Base-by-base conservation (phyloP, 2,888 invertebrate genomes). In the Neoscelio sp. region DNA sequence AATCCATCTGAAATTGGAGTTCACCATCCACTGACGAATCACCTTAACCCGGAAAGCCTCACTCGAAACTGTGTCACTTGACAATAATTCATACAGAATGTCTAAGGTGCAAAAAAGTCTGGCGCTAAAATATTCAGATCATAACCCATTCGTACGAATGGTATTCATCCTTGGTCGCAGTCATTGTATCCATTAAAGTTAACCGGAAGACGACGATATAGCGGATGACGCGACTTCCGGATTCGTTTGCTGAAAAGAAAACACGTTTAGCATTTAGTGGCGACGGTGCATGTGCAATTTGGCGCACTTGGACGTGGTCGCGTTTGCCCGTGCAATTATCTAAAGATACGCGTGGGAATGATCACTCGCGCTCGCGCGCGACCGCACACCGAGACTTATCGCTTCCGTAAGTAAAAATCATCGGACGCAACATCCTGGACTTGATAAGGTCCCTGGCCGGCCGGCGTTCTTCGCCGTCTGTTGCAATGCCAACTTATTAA, bases 181-280 rank as follows among this genome's bases (percentile, higher is more conserved):
- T 71, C 78, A 60, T 78, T 73, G 78, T 54, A 52, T 60, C 58
- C 60, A 78, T 78, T 78, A 71, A 70, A 60, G 71, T 60, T 62
- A 52, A 38, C 70, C 80, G 80, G 80, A 80, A 77, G 68, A 52
- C 46, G 48, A 28, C 58, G 58, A 77, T 77, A 62, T 58, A 68
- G 60, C 58, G 54, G 60, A 74, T 70, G 77, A 77, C 77, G 74
- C 70, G 77, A 78, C 65, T 80, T 80, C 80, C 80, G 80, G 74
- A 62, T 78, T 58, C 44, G 35, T 54, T 44, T 18, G 56, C 42
- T 48, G 56, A 54, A 67, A 73, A 78, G 78, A 78, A 73, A 67
- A 67, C 50, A 50, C 65, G 46, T 6, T 26, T 6, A 23, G 23
- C 4, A 4, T 17, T 23, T 23, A 48, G 35, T 10, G 13, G 42